phyloP scores from a whole-genome alignment of 2,113 vertebrate genomes.

The Corythoichthys haematopterus region DNA sequence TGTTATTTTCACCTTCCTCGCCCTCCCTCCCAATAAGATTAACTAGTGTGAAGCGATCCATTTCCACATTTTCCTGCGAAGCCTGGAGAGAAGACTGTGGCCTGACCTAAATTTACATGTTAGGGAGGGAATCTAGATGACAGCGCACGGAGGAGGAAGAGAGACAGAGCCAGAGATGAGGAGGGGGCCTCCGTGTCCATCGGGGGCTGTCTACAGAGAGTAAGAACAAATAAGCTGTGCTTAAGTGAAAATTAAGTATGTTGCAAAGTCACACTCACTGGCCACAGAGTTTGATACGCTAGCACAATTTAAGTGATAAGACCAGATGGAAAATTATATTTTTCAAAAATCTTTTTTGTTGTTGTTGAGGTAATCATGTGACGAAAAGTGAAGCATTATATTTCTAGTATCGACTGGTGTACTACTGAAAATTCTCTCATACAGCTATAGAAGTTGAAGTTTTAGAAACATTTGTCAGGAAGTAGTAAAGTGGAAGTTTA shows the following conservation, averaged over 20 bases:
- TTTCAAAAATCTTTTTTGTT: not conserved
- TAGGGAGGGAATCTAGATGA: conserved; percentile 73
- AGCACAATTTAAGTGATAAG: not conserved
- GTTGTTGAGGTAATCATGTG: not conserved
- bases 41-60: conserved; percentile 65
- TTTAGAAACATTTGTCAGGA: not conserved
- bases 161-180: conserved; percentile 35
- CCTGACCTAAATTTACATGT: conserved; percentile 79
- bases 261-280: not conserved
- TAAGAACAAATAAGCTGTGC: conserved; percentile 27
- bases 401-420: not conserved
- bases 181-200: conserved; percentile 25
- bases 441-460: not conserved
- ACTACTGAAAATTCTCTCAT: not conserved
- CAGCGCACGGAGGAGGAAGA: conserved; percentile 63
- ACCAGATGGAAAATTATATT: not conserved
- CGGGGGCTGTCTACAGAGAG: conserved; percentile 33
- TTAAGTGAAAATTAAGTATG: conserved; percentile 8
- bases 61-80: conserved; percentile 60
- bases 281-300: not conserved
- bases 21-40: conserved; percentile 60
- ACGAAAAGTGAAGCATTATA: not conserved
- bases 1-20: conserved; percentile 43
- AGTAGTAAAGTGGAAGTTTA: not conserved
- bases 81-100: conserved; percentile 61